Evolutionary conservation across 2,888 invertebrate species (phyloP).

Genomic region (Heliconius sara): DNA sequence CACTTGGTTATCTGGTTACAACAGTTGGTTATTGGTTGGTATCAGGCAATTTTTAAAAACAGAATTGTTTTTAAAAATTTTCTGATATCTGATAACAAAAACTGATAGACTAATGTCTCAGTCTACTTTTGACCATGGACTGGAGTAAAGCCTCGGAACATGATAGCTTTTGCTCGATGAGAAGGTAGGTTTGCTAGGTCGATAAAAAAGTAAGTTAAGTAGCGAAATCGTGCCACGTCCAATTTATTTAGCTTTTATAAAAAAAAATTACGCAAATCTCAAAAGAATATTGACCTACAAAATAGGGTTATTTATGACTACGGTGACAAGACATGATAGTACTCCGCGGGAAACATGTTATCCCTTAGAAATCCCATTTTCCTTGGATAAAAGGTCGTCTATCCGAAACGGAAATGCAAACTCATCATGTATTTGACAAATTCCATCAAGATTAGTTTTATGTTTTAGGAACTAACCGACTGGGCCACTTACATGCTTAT

Average conservation of each 20-base stretch:
- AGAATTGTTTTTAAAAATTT: neutral
- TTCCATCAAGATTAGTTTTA: neutral
- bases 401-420: slow-evolving; percentile 13
- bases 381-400: slow-evolving; percentile 1
- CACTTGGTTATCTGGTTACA: too few relatives aligned
- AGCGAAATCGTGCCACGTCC: neutral
- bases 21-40: too few relatives aligned
- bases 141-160: neutral
- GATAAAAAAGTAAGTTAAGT: too few relatives aligned
- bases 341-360: slow-evolving; percentile 9
- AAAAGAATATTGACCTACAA: neutral
- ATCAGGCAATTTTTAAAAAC: too few relatives aligned
- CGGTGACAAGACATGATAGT: neutral
- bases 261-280: neutral
- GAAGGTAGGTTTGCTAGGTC: too few relatives aligned
- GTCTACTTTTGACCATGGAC: neutral
- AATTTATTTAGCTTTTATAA: neutral
- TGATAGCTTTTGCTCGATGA: neutral
- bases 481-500: neutral
- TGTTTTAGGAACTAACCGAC: neutral
- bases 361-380: slow-evolving; percentile 12
- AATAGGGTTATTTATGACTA: slow-evolving; percentile 4
- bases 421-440: neutral
- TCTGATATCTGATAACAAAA: neutral
- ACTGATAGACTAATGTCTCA: too few relatives aligned